Evolutionary conservation across 2,113 vertebrate genomes (phyloP), one percentile per base, ranked within the genome.

Genomic region (Geothlypis trichas): DNA sequence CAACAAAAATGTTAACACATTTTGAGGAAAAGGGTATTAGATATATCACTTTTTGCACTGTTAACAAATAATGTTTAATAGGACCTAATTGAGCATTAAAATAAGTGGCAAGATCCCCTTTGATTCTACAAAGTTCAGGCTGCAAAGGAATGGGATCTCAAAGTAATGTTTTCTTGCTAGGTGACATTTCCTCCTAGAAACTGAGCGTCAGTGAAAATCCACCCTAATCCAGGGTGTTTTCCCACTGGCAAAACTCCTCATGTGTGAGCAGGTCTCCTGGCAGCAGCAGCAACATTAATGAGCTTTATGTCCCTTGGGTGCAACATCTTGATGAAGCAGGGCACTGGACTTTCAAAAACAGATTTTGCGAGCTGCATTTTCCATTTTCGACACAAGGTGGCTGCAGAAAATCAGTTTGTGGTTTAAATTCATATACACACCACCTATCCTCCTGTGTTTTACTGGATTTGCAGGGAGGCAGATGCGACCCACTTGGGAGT

Each of bases 381-480:
- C 68, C 21, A 9, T 42, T 92, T 88, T 42, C 4, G 30, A 89
- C 96, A 83, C 96, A 63, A 93, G 96, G 61, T 93, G 95, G 96
- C 95, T 92, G 95, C 90, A 93, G 68, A 84, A 97, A 95, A 86
- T 71, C 55, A 86, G 47, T 13, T 49, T 84, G 86, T 30, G 42
- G 4, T 21, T 90, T 46, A 16, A 59, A 7, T 16, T 63, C 31
- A 19, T 14, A 9, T 9, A 17, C 22, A 9, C 19, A 13, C 10
- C 0, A 12, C 3, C 21, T 10, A 20, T 5, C 1, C 5, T 15
- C 1, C n/a, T 3, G 19, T 10, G 21, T 37, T 74, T 78, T 19
- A 33, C 8, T 55, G 13, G 17, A 68, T 75, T 65, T 67, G 12
- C 62, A 41, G 23, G 11, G 13, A 5, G 7, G 11, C 21, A 88